Evolutionary conservation across 1,140 invertebrate species (phyloP).

Genomic region (Drosophila ironensis): DNA sequence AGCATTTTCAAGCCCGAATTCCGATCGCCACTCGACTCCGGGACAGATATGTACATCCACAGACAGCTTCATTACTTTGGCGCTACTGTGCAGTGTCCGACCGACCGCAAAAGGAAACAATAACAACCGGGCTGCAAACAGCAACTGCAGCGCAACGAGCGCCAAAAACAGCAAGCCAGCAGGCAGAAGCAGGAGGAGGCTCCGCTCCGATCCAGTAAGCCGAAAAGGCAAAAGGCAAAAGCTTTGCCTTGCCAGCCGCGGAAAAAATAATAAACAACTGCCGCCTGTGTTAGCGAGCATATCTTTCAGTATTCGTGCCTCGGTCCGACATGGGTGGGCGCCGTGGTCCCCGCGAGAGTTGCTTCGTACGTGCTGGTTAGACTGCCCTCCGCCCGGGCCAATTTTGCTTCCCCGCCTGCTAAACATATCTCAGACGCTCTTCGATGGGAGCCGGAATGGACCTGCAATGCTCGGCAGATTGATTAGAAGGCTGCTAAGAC

Average conservation of each 20-base stretch:
- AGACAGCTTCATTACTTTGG: conserved; percentile 76
- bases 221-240: conserved; percentile 34
- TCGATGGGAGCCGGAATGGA: conserved; percentile 9
- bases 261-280: conserved; percentile 32
- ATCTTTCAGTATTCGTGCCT: conserved; percentile 9
- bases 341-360: conserved; percentile 32
- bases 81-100: conserved; percentile 60
- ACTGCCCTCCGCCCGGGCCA: neutral
- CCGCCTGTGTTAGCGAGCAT: neutral
- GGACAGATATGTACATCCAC: conserved; percentile 50
- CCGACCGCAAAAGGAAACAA: conserved; percentile 56
- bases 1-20: conserved; percentile 21
- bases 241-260: conserved; percentile 20
- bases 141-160: conserved; percentile 33
- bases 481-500: conserved; percentile 16
- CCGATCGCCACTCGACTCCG: neutral
- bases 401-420: neutral
- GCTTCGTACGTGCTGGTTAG: conserved; percentile 39
- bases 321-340: conserved; percentile 46
- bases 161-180: conserved; percentile 52
- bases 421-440: conserved; percentile 34
- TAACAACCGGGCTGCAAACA: conserved; percentile 41
- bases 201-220: conserved; percentile 31
- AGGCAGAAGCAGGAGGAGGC: conserved; percentile 31
- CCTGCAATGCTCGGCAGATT: neutral